Percentiles rank a stretch among this genome's conserved stretches.
phyloP scores from a whole-genome alignment of 2,113 vertebrate species.

The Tetraodon nigroviridis region DNA sequence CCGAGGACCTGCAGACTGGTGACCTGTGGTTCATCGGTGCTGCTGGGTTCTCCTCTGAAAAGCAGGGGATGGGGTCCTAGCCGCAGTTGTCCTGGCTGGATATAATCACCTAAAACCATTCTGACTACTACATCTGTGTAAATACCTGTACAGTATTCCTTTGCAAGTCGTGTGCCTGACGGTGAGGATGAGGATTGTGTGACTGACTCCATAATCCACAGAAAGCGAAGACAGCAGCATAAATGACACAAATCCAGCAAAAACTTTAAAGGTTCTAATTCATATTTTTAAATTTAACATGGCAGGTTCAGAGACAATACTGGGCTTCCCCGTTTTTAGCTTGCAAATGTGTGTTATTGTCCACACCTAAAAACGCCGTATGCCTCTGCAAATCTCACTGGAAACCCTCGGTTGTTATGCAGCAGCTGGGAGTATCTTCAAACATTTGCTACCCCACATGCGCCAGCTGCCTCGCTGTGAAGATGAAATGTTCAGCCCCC shows the following conservation, averaged over 20 bases:
- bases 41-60: conserved; percentile 18
- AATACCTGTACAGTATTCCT: conserved; percentile 50
- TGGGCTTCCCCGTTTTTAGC: no score
- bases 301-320: no score
- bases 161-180: conserved; percentile 67
- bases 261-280: conserved; percentile 1
- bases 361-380: no score
- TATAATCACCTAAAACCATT: conserved; percentile 50
- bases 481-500: conserved; percentile 10
- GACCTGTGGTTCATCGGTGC: conserved; percentile 28
- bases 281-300: not conserved
- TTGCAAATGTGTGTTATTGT: no score
- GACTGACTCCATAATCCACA: conserved; percentile 51
- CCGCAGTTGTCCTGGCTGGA: conserved; percentile 46
- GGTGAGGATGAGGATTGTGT: conserved; percentile 33
- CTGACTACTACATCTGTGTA: conserved; percentile 58
- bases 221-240: not conserved
- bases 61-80: conserved; percentile 36
- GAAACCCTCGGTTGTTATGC: not conserved
- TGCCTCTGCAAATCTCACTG: not conserved
- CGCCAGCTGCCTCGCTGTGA: not conserved
- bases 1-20: conserved; percentile 14
- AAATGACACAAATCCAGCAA: no score
- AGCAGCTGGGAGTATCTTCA: conserved; percentile 8
- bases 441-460: conserved; percentile 1